Percentiles rank a stretch among this genome's conserved stretches.
Conservation (phyloP, 2,797 vertebrate species). For the Falco rusticolus region DNA sequence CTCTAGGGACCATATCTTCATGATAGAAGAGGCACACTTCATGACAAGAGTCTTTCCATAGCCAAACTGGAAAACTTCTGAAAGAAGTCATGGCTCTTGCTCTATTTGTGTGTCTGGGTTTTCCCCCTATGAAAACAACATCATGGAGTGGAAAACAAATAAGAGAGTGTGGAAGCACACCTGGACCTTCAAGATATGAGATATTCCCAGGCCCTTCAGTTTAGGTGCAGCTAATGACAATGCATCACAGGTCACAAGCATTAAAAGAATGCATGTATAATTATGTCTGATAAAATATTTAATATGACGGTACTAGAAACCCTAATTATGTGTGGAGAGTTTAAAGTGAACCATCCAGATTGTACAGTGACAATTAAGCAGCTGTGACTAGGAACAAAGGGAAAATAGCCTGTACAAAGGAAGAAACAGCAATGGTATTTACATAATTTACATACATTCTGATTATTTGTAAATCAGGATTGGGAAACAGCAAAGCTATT, state of each 20-base stretch:
- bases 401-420: constrained; percentile 7
- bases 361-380: constrained; percentile 47
- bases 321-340: background rate
- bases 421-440: constrained; percentile 24
- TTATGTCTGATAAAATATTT: constrained; percentile 1
- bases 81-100: background rate
- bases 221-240: background rate
- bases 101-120: background rate
- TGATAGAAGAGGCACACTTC: background rate
- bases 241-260: background rate
- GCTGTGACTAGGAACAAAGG: constrained; percentile 38
- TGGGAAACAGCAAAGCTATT: constrained; percentile 2
- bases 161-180: background rate
- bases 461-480: background rate
- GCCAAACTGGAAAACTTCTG: background rate
- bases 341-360: constrained; percentile 9
- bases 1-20: background rate
- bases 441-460: constrained; percentile 10
- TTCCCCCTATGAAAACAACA: background rate
- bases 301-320: background rate
- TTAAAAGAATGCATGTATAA: background rate
- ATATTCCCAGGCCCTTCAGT: background rate
- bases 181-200: background rate
- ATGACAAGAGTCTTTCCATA: background rate
- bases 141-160: background rate